Base-by-base conservation (phyloP, 2,113 vertebrate genomes). In the Manacus vitellinus region DNA sequence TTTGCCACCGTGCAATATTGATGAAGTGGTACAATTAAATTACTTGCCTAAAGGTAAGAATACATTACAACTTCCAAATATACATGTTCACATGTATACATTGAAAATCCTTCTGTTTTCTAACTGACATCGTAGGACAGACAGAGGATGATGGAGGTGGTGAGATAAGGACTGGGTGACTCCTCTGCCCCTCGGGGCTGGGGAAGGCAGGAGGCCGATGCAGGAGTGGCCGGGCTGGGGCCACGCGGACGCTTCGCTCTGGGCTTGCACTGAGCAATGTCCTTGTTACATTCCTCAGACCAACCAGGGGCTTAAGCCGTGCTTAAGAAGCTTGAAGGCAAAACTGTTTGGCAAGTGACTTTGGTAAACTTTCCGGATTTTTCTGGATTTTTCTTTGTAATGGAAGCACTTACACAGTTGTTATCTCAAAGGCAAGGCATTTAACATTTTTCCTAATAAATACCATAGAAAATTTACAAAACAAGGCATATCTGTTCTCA, bases 301-400 rank as follows among this genome's bases (percentile, higher is more conserved):
- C 68, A 65, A 72, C 91, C 94, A 81, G 89, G 91, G 88, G 46
- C 91, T 91, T 94, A 92, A 97, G 93, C 91, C 25, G 4, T 81
- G 89, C 93, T 97, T 78, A 83, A 92, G 89, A 80, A 92, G 94
- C 90, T 90, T 66, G 84, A 98, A 97, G 96, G 97, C 96, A 98
- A 94, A 95, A 94, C 55, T 92, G 95, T 98, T 98, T 99, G 98
- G 98, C 98, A 98, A 98, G 94, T 96, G 97, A 97, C 98, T 98
- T 98, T 97, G 98, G 98, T 98, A 97, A 97, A 96, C 96, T 91
- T 94, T 96, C 91, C 20, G 95, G 96, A 95, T 94, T 95, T 89
- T 88, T 97, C 46, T 70, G 82, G 78, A 52, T 91, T 94, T 73
- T 79, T 90, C 92, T 91, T 63, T 51, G 79, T 65, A 92, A 85